Conservation (phyloP, 2,888 invertebrate species). For the Nemoura dubitans region DNA sequence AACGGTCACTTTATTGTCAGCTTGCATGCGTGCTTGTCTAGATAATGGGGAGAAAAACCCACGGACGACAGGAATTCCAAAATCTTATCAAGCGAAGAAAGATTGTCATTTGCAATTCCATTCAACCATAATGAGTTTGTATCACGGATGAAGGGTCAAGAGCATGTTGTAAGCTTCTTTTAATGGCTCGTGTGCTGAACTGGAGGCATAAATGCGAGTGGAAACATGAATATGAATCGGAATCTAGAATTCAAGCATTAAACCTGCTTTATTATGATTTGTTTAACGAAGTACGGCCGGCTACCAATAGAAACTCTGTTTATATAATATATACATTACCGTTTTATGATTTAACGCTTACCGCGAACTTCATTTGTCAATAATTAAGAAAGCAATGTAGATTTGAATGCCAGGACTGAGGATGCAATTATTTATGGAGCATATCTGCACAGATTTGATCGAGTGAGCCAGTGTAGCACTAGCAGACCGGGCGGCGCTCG, state of each 20-base stretch:
- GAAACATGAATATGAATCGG: conserved; percentile 3
- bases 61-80: not conserved
- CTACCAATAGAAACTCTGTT: no score
- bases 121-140: not conserved
- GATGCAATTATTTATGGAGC: not conserved
- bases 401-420: not conserved
- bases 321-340: not conserved
- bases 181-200: not conserved
- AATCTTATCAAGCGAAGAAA: not conserved
- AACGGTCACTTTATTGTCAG: not conserved
- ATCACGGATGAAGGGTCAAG: not conserved
- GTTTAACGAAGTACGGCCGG: not conserved
- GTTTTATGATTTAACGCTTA: not conserved
- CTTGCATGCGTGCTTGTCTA: not conserved
- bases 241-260: not conserved
- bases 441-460: not conserved
- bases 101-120: conserved; percentile 7
- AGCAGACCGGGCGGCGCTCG: not conserved
- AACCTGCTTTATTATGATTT: not conserved
- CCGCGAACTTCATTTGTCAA: not conserved
- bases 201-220: not conserved
- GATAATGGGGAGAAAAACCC: not conserved
- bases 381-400: not conserved
- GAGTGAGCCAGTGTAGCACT: no score
- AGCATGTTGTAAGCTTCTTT: not conserved